A percentile compares a stretch with the other conserved stretches of the same genome.
Conservation (phyloP, 2,797 vertebrate species). For the Syngnathus acus region DNA sequence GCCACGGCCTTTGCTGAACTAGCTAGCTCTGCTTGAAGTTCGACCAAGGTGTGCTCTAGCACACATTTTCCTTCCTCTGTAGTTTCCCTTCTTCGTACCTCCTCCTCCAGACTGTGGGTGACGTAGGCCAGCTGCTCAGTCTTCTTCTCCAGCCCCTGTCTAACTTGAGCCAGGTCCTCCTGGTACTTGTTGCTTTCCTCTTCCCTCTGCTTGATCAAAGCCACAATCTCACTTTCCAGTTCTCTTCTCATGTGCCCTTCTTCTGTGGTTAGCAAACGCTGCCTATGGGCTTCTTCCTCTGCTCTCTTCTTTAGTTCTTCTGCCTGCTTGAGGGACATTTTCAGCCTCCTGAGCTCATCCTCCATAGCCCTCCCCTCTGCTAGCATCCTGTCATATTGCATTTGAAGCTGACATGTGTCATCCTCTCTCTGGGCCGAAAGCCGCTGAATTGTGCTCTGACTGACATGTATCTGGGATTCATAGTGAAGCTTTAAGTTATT, state of each 20-base stretch:
- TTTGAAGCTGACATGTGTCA: slow-evolving; percentile 71
- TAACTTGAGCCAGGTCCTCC: slow-evolving; percentile 75
- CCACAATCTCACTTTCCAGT: slow-evolving; percentile 77
- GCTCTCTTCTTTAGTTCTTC: slow-evolving; percentile 71
- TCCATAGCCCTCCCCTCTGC: slow-evolving; percentile 80
- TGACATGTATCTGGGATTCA: slow-evolving; percentile 87
- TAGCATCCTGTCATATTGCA: slow-evolving; percentile 74
- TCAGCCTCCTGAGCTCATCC: slow-evolving; percentile 78
- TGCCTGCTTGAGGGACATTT: slow-evolving; percentile 65
- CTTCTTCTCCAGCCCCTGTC: slow-evolving; percentile 80
- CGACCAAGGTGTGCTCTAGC: slow-evolving; percentile 74
- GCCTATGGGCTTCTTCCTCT: slow-evolving; percentile 72
- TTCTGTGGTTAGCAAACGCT: slow-evolving; percentile 71
- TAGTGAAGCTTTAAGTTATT: slow-evolving; percentile 89
- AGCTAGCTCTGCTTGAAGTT: slow-evolving; percentile 76
- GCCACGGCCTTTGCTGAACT: slow-evolving; percentile 66
- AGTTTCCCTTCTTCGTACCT: slow-evolving; percentile 75
- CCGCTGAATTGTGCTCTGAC: slow-evolving; percentile 81
- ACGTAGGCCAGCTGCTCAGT: slow-evolving; percentile 76
- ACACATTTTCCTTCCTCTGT: slow-evolving; percentile 76
- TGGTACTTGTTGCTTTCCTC: slow-evolving; percentile 73
- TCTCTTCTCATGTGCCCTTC: slow-evolving; percentile 78
- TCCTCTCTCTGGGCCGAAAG: slow-evolving; percentile 80
- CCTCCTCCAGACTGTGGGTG: slow-evolving; percentile 80
- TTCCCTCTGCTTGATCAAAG: slow-evolving; percentile 70